Base-by-base conservation (phyloP, 2,888 invertebrate genomes). In the Nebria brevicollis region DNA sequence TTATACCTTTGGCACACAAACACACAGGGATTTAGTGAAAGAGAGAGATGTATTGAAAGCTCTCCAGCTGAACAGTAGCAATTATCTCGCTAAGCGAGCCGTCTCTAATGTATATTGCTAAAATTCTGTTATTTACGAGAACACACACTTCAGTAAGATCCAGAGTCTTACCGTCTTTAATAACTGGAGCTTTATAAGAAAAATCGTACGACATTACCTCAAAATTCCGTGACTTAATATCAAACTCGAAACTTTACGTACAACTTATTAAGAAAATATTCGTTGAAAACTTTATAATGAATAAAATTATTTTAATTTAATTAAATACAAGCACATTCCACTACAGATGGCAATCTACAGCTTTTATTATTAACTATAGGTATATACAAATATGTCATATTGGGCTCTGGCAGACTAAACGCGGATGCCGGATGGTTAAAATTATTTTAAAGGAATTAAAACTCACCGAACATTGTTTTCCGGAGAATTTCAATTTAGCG, bases 31-130 rank as follows among this genome's bases (percentile, higher is more conserved):
- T n/a, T 26, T 34, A 70, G 68, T 13, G 25, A n/a, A 68, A 26
- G 20, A 70, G 70, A 70, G 34, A 70, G 70, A 70, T 26, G 15
- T 70, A 70, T 34, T 25, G 70, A 11, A 26, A 34, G 34, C 70
- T 26, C 15, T 70, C 34, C 34, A 34, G 70, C 70, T 70, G 70
- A 70, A 70, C 70, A 70, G 70, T 11, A 70, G 70, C 70, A 70
- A 70, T 70, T 70, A 70, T 70, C 70, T 70, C 70, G 20, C 20
- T 70, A 26, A 70, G 70, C 20, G 25, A 70, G 25, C 70, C 70
- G 25, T 70, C 26, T 25, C 11, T 70, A 70, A 70, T 70, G 70
- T 70, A 70, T 70, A 70, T 70, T 70, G 34, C 70, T 70, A 34
- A 70, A 54, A 70, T 20, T 70, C 70, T 25, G 70, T 70, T 70